Evolutionary conservation across 2,888 invertebrate genomes (phyloP).

Genomic region (Coecobrya sp.): DNA sequence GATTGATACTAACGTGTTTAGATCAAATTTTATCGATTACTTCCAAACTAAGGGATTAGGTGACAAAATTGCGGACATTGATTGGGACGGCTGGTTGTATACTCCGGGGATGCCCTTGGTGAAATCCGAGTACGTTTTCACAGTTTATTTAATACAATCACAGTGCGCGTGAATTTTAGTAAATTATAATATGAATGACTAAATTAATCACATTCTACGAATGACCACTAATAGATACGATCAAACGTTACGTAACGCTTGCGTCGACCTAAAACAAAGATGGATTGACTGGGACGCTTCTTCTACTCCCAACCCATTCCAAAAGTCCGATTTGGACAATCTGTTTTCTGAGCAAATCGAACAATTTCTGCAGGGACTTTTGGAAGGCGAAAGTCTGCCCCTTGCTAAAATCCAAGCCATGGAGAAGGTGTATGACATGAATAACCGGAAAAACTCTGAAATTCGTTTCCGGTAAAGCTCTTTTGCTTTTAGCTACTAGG

Average conservation of each 20-base stretch:
- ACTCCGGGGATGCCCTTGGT: conserved; percentile 96
- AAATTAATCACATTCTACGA: too few species aligned
- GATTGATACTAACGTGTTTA: conserved; percentile 94
- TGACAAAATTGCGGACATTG: conserved; percentile 90
- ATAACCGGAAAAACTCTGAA: conserved; percentile 92
- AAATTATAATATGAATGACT: not conserved
- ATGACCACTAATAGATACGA: conserved; percentile 92
- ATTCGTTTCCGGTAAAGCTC: conserved; percentile 89
- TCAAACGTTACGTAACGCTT: conserved; percentile 90
- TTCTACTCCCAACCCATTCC: conserved; percentile 88
- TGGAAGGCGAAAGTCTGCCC: conserved; percentile 89
- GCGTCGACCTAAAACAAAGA: conserved; percentile 89
- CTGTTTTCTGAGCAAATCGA: conserved; percentile 91
- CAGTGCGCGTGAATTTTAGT: not conserved
- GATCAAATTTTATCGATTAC: conserved; percentile 91
- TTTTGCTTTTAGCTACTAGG: too few species aligned
- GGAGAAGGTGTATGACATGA: conserved; percentile 91
- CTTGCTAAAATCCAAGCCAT: conserved; percentile 90
- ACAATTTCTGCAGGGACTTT: conserved; percentile 91
- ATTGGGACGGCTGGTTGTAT: conserved; percentile 95
- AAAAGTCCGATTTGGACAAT: conserved; percentile 89
- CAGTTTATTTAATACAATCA: not conserved
- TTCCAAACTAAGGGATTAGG: conserved; percentile 89
- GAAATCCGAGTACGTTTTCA: conserved; percentile 91
- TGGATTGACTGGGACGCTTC: conserved; percentile 89